These are phyloP conservation scores for Heliothis virescens DNA, from an alignment of 1,140 invertebrate genomes.

Conservation along the genomic window DNA sequence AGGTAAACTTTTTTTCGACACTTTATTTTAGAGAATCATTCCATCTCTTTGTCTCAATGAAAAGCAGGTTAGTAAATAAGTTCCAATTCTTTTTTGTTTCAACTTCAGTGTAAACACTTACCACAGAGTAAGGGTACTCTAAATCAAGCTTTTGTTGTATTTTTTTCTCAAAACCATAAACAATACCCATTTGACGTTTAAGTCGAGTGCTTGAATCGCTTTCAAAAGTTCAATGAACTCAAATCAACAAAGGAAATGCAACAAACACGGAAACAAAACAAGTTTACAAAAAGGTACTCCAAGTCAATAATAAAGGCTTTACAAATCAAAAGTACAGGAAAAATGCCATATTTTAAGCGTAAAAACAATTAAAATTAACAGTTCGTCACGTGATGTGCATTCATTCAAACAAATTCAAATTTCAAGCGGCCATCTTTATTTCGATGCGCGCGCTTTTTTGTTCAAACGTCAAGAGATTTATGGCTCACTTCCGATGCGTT, in stretches of 20 bases:
- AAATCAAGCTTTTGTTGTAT: neutral
- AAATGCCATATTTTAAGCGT: slow-evolving; percentile 15
- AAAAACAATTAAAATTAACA: slow-evolving; percentile 26
- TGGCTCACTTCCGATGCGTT: slow-evolving; percentile 61
- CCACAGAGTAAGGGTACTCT: neutral
- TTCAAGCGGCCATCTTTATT: slow-evolving; percentile 28
- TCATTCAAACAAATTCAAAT: slow-evolving; percentile 33
- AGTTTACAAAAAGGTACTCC: neutral
- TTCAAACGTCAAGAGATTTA: slow-evolving; percentile 60
- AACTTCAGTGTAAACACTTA: neutral
- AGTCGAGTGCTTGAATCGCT: neutral
- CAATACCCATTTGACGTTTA: neutral
- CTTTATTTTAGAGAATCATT: no score
- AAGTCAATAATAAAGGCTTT: neutral
- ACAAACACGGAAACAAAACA: neutral
- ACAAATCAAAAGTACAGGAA: slow-evolving; percentile 27
- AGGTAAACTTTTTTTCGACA: no score
- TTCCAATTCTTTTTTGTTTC: no score
- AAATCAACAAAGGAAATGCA: slow-evolving; percentile 4
- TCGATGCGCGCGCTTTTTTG: slow-evolving; percentile 57
- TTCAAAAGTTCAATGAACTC: slow-evolving; percentile 16
- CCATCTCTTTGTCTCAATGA: no score
- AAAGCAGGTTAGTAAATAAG: no score
- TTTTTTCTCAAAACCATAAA: neutral
- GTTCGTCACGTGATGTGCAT: slow-evolving; percentile 13